Conservation (phyloP, 2,797 vertebrate species). For the Oreochromis mossambicus region DNA sequence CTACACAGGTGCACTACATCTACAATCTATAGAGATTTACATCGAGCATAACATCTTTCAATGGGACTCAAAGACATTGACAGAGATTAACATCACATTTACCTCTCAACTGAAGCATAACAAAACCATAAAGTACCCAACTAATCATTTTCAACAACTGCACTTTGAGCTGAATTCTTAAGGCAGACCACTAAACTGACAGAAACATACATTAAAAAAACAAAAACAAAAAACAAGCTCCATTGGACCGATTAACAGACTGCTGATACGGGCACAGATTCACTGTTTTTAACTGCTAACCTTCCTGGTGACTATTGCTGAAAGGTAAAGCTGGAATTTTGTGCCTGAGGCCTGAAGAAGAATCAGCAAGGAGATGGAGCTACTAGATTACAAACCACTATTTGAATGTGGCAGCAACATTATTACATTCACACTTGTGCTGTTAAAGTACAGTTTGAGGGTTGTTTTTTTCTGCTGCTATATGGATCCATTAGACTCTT, state of each 20-base stretch:
- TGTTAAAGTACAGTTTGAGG: not conserved
- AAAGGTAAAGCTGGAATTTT: not conserved
- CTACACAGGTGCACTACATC: not conserved
- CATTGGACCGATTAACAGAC: not conserved
- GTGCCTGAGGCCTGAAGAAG: not conserved
- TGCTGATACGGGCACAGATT: not conserved
- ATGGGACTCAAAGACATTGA: not conserved
- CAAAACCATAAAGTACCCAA: not conserved
- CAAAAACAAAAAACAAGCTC: not conserved
- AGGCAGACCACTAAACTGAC: not conserved
- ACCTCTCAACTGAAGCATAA: not conserved
- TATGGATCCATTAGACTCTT: not conserved
- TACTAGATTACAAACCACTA: not conserved
- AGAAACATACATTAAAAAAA: not conserved
- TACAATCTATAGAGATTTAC: not conserved
- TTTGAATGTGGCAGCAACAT: not conserved
- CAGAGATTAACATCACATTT: not conserved
- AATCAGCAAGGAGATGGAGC: not conserved
- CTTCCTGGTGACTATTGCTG: not conserved
- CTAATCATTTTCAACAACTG: not conserved
- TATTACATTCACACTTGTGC: not conserved
- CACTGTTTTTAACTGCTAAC: not conserved
- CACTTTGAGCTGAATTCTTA: not conserved
- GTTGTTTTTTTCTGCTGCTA: not conserved
- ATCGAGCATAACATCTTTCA: not conserved